Conservation (phyloP, 1,140 invertebrate genomes). For the Diplogasteroides magnus region DNA sequence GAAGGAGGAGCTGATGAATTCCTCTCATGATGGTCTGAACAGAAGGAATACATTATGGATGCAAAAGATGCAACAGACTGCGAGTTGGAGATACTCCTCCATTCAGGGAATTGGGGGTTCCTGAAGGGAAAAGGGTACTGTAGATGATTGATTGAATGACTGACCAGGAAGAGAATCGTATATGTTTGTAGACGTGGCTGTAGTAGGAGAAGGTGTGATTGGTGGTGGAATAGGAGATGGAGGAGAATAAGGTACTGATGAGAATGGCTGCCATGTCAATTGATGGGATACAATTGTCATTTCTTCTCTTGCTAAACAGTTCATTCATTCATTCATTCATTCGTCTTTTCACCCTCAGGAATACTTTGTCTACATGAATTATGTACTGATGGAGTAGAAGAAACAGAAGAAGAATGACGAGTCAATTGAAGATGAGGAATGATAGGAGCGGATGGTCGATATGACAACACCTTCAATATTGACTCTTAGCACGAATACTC, state of each 20-base stretch:
- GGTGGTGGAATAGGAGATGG: no score
- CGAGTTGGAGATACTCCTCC: no score
- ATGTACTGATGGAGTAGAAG: background rate
- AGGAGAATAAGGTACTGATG: no score
- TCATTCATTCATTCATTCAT: background rate
- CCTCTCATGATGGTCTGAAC: background rate
- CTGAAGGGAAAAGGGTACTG: no score
- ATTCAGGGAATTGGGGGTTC: background rate
- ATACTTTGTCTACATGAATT: background rate
- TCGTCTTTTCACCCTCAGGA: background rate
- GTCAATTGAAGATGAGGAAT: constrained; percentile 23
- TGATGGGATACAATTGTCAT: background rate
- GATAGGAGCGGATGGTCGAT: background rate
- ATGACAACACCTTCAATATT: background rate
- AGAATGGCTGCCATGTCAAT: constrained; percentile 19
- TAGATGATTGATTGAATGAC: no score
- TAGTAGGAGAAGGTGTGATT: no score
- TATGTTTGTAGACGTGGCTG: no score
- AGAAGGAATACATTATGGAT: background rate
- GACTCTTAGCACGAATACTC: no score
- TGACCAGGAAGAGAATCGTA: no score
- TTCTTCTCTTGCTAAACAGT: background rate
- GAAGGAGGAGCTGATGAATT: constrained; percentile 42
- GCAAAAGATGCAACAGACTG: background rate
- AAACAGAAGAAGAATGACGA: constrained; percentile 34